A percentile compares a stretch with the other conserved stretches of the same genome.
These are phyloP conservation scores for Atherix ibis DNA, from an alignment of 2,888 invertebrate genomes.

Conservation along the genomic window DNA sequence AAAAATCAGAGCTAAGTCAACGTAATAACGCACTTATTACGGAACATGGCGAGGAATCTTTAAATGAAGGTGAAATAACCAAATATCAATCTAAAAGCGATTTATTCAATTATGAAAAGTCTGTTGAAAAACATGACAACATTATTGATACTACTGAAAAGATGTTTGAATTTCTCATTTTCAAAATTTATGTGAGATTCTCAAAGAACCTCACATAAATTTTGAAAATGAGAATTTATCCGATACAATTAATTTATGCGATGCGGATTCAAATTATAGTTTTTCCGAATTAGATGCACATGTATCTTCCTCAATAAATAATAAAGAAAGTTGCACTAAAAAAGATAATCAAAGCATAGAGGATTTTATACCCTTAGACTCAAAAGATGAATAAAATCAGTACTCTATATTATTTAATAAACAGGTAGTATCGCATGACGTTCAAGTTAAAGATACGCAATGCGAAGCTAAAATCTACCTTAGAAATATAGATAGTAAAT, in stretches of 20 bases:
- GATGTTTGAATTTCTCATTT: background rate
- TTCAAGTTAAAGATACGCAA: background rate
- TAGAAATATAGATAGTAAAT: constrained; percentile 34
- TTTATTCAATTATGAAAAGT: background rate
- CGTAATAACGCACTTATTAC: background rate
- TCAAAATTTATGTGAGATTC: background rate
- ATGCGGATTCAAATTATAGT: constrained; percentile 31
- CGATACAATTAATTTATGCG: constrained; percentile 12
- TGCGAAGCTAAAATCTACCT: constrained; percentile 36
- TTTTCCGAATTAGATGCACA: constrained; percentile 33
- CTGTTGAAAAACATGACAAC: background rate
- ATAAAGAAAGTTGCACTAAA: background rate
- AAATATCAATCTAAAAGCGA: too few species aligned
- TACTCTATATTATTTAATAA: background rate
- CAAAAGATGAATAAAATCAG: constrained; percentile 1
- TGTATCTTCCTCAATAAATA: constrained; percentile 16
- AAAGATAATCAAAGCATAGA: constrained; percentile 13
- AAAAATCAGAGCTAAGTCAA: background rate
- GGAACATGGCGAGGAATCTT: background rate
- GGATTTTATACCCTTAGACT: constrained; percentile 23
- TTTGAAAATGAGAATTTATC: background rate
- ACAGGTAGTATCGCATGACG: background rate
- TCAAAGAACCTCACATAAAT: background rate
- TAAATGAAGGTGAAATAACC: background rate
- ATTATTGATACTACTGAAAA: background rate